Conservation (phyloP, 2,797 vertebrate genomes). For the Moxostoma hubbsi region DNA sequence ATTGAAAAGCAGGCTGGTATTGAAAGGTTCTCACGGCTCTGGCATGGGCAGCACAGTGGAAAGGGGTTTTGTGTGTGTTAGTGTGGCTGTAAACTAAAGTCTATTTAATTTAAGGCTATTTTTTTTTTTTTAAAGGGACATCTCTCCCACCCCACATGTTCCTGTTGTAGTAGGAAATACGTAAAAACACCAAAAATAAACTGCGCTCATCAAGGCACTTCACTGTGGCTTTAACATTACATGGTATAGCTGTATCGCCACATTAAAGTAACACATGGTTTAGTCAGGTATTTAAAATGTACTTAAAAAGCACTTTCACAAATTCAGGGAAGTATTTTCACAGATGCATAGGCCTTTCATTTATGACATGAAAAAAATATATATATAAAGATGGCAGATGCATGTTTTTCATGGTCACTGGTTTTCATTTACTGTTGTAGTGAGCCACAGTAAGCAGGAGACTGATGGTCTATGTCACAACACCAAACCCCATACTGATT, state of each 20-base stretch:
- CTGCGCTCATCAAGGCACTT: too few relatives aligned
- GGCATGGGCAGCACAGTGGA: too few relatives aligned
- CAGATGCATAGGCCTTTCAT: background rate
- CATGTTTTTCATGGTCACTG: conserved; percentile 12
- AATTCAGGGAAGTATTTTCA: conserved; percentile 3
- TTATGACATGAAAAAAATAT: conserved; percentile 3
- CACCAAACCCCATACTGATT: conserved; percentile 75
- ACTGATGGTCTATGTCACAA: conserved; percentile 66
- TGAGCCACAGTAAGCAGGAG: conserved; percentile 5
- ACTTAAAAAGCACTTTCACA: background rate
- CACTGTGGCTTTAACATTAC: background rate
- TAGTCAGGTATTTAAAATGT: background rate
- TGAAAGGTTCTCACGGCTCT: too few relatives aligned
- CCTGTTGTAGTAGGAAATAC: too few relatives aligned
- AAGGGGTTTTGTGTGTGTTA: too few relatives aligned
- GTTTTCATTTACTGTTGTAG: conserved; percentile 24
- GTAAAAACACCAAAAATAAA: too few relatives aligned
- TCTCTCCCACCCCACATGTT: too few relatives aligned
- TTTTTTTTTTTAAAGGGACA: too few relatives aligned
- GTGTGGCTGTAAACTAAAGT: too few relatives aligned
- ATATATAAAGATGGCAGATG: background rate
- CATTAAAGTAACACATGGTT: background rate
- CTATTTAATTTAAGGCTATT: too few relatives aligned
- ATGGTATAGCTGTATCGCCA: background rate
- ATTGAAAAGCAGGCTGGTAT: too few relatives aligned